Conservation (phyloP, 2,113 vertebrate genomes). For the Cebus imitator region DNA sequence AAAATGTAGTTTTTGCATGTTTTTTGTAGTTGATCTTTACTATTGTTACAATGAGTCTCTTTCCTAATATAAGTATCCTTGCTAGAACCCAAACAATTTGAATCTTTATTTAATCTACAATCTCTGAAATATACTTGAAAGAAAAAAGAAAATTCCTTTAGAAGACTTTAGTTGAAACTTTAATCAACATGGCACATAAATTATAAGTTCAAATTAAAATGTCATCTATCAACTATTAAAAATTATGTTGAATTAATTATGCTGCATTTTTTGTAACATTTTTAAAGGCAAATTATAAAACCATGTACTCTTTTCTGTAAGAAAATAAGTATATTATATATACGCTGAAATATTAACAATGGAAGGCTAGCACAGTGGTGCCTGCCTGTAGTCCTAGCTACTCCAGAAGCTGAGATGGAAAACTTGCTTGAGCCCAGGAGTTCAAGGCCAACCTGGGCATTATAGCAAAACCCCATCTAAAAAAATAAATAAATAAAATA, state of each 20-base stretch:
- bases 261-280: neutral
- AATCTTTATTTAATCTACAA: constrained; percentile 21
- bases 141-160: constrained; percentile 17
- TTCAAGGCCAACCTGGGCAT: neutral
- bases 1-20: neutral
- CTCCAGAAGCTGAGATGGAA: neutral
- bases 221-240: neutral
- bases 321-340: neutral
- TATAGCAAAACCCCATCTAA: neutral
- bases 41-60: neutral
- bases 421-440: neutral
- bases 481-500: neutral
- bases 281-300: neutral
- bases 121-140: neutral
- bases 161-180: constrained; percentile 48
- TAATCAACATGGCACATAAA: neutral
- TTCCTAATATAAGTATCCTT: constrained; percentile 15
- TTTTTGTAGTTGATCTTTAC: constrained; percentile 11
- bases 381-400: neutral
- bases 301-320: neutral
- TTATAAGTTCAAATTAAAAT: constrained; percentile 31
- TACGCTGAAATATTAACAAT: neutral
- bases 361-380: neutral
- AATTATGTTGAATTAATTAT: neutral
- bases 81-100: neutral